A percentile compares a stretch with the other conserved stretches of the same genome.
Conservation (phyloP, 2,113 vertebrate genomes). For the Campylorhamphus procurvoides region DNA sequence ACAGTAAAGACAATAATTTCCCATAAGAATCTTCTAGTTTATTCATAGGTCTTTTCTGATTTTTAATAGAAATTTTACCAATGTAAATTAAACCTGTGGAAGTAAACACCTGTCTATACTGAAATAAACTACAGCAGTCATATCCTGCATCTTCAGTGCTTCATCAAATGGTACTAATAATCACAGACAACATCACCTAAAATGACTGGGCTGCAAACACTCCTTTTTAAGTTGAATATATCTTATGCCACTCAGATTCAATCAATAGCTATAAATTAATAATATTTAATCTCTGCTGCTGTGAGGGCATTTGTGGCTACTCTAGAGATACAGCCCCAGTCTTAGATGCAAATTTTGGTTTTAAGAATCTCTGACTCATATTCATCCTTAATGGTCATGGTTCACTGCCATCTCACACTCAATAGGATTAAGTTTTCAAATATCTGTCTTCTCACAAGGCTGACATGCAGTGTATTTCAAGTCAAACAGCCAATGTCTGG, state of each 20-base stretch:
- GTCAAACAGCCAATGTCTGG: neutral
- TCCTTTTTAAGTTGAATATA: neutral
- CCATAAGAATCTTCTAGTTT: neutral
- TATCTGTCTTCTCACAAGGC: neutral
- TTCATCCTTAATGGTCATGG: neutral
- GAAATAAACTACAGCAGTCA: neutral
- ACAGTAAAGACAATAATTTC: neutral
- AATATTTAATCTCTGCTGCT: neutral
- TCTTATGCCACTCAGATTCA: neutral
- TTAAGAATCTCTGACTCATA: neutral
- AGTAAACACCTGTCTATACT: neutral
- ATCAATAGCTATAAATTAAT: neutral
- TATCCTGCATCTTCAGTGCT: neutral
- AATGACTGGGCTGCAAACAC: neutral
- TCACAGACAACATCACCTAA: neutral
- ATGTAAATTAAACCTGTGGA: neutral
- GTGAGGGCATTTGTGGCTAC: neutral
- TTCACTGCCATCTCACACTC: neutral
- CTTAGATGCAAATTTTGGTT: neutral
- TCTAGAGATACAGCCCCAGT: accelerated
- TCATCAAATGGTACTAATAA: neutral
- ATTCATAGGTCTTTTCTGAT: neutral
- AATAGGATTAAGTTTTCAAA: neutral
- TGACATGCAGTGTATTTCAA: neutral
- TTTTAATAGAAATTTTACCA: neutral